Conservation (phyloP, 2,113 vertebrate species). For the Actinemys pallida region DNA sequence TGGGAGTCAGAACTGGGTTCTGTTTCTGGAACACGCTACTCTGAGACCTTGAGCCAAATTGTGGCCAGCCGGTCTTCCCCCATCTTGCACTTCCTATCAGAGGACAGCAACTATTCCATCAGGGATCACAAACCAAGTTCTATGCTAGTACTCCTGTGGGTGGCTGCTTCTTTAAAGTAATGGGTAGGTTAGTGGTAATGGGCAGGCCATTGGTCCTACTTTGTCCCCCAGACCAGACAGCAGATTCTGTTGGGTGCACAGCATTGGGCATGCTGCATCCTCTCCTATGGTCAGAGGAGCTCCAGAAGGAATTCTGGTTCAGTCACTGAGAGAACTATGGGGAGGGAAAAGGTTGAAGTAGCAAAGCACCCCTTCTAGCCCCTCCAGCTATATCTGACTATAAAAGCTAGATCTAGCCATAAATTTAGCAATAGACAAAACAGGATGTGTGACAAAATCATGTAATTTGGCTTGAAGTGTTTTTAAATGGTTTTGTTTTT, state of each 20-base stretch:
- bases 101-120: no score
- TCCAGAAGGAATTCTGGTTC: neutral
- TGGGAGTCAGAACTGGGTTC: neutral
- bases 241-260: neutral
- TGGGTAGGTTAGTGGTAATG: neutral
- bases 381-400: neutral
- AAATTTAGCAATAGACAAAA: conserved; percentile 12
- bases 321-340: neutral
- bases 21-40: neutral
- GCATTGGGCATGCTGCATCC: neutral
- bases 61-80: neutral
- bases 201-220: neutral
- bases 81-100: neutral
- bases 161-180: neutral
- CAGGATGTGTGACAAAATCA: neutral
- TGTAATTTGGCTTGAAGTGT: neutral
- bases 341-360: neutral
- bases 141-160: neutral
- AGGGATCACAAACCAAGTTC: no score
- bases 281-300: neutral
- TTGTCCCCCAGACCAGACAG: neutral
- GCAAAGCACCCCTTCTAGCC: neutral
- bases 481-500: neutral
- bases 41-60: neutral
- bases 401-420: neutral